Evolutionary conservation across 2,113 vertebrate species (phyloP).

Genomic region (Trichomycterus rosablanca): DNA sequence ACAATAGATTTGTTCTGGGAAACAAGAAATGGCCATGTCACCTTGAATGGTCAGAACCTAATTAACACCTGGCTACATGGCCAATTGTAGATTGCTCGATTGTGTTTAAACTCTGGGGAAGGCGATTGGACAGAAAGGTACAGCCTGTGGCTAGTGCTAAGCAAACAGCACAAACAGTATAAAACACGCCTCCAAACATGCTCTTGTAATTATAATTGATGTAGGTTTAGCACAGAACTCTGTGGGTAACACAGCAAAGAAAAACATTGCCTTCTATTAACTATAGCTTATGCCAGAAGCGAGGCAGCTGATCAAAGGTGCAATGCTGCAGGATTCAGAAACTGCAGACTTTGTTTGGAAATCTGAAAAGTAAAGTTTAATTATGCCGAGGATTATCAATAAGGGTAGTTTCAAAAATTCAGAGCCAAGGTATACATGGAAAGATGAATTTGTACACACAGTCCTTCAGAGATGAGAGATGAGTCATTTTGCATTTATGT

Average conservation of each 20-base stretch:
- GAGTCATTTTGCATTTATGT: not conserved
- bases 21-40: slow-evolving; percentile 34
- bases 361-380: slow-evolving; percentile 43
- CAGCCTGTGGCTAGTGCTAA: slow-evolving; percentile 17
- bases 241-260: slow-evolving; percentile 41
- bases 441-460: not conserved
- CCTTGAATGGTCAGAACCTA: slow-evolving; percentile 33
- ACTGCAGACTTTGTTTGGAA: slow-evolving; percentile 40
- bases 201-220: slow-evolving; percentile 40
- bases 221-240: slow-evolving; percentile 44
- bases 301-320: slow-evolving; percentile 46
- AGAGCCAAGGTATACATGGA: slow-evolving; percentile 9
- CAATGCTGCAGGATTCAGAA: slow-evolving; percentile 36
- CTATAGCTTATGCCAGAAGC: slow-evolving; percentile 25
- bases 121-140: slow-evolving; percentile 7
- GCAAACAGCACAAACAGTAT: slow-evolving; percentile 24
- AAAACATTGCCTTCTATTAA: slow-evolving; percentile 46
- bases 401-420: no score
- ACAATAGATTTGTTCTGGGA: slow-evolving; percentile 26
- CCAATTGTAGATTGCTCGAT: slow-evolving; percentile 30
- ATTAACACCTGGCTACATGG: slow-evolving; percentile 23
- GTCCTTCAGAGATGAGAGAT: not conserved
- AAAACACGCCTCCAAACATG: slow-evolving; percentile 32
- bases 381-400: slow-evolving; percentile 43
- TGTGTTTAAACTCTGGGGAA: slow-evolving; percentile 19